Evolutionary conservation across 2,888 invertebrate genomes (phyloP).

Genomic region (Orchesellides sinensis): DNA sequence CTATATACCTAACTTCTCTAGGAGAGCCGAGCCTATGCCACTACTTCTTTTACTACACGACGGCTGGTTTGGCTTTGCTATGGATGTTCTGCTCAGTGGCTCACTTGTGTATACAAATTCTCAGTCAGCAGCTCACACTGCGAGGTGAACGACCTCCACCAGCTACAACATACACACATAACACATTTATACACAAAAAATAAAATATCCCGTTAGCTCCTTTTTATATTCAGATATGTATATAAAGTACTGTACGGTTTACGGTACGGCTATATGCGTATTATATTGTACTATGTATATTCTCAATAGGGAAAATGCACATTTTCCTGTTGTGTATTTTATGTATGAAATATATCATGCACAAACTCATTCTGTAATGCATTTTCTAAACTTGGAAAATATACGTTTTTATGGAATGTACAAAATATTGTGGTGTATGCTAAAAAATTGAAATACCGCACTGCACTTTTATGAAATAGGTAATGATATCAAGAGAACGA

Average conservation of each 20-base stretch:
- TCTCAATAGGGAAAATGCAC: constrained; percentile 38
- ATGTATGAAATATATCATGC: not conserved
- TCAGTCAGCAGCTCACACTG: constrained; percentile 65
- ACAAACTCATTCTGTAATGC: too few species aligned
- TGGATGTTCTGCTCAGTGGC: not conserved
- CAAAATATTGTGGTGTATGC: too few species aligned
- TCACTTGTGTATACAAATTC: constrained; percentile 47
- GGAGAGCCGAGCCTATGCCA: constrained; percentile 65
- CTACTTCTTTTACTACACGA: constrained; percentile 48
- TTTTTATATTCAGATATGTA: constrained; percentile 39
- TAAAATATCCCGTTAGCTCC: constrained; percentile 61
- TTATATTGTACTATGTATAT: not conserved
- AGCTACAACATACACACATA: constrained; percentile 23
- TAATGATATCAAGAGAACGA: too few species aligned
- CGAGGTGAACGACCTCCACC: constrained; percentile 58
- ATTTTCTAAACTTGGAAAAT: too few species aligned
- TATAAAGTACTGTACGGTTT: constrained; percentile 44
- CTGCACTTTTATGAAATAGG: too few species aligned
- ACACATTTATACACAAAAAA: constrained; percentile 33
- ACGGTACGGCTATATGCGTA: not conserved
- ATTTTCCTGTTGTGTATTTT: constrained; percentile 10
- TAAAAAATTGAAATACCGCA: too few species aligned
- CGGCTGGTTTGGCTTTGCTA: not conserved
- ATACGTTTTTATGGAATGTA: too few species aligned
- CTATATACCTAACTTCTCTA: not conserved